These are phyloP conservation scores for Chaetodon trifasciatus DNA, from an alignment of 2,797 vertebrate species.

Conservation along the genomic window DNA sequence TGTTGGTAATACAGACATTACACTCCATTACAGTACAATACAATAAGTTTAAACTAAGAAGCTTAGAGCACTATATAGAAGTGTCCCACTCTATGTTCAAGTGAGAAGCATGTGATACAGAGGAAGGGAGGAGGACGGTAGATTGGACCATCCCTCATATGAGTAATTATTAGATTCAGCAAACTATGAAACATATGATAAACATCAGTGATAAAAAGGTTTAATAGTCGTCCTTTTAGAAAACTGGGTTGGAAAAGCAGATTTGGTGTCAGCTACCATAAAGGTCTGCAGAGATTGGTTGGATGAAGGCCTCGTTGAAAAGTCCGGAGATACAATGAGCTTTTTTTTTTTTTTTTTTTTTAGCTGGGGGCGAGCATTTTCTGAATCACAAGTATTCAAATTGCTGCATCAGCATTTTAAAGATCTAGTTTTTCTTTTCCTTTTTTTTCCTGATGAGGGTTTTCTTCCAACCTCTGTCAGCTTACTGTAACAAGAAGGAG, in stretches of 20 bases:
- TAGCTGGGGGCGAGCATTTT: not conserved
- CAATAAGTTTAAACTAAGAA: not conserved
- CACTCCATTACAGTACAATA: not conserved
- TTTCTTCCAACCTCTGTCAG: conserved; percentile 10
- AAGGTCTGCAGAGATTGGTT: not conserved
- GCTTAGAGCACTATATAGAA: not conserved
- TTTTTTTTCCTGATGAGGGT: not conserved
- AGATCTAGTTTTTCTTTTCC: not conserved
- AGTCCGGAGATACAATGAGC: not conserved
- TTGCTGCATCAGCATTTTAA: conserved; percentile 19
- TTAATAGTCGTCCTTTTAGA: not conserved
- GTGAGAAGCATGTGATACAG: not conserved
- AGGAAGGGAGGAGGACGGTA: not conserved
- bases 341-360: conserved; percentile 8
- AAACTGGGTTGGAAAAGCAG: not conserved
- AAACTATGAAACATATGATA: not conserved
- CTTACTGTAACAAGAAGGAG: conserved; percentile 5
- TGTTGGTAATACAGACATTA: not conserved
- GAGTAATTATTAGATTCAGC: not conserved
- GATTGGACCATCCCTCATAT: not conserved
- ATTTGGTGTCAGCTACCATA: not conserved
- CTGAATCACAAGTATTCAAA: conserved; percentile 6
- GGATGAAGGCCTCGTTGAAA: not conserved
- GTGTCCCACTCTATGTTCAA: not conserved
- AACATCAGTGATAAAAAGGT: not conserved